Conservation (phyloP, 2,888 invertebrate species). For the Synergus laeviventris region DNA sequence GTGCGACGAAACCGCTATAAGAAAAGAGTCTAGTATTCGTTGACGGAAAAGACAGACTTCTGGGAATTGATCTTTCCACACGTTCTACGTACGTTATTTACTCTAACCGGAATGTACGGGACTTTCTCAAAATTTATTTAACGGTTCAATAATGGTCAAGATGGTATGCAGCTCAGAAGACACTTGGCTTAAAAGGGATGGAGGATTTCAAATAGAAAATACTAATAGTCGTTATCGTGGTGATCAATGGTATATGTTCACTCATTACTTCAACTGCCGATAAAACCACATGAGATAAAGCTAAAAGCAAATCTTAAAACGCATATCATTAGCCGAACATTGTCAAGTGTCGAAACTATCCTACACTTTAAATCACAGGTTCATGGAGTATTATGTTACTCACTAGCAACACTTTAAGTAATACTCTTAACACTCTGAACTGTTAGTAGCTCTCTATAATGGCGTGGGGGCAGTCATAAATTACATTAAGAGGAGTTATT, state of each 20-base stretch:
- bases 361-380: constrained; percentile 5
- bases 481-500: constrained; percentile 35
- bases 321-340: not conserved
- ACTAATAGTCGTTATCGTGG: too few relatives aligned
- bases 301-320: not conserved
- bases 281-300: not conserved
- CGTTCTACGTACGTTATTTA: constrained; percentile 35
- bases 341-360: constrained; percentile 1
- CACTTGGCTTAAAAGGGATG: not conserved
- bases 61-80: constrained; percentile 34
- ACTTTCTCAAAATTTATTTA: constrained; percentile 31
- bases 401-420: constrained; percentile 33
- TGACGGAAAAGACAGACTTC: constrained; percentile 25
- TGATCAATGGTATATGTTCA: not conserved
- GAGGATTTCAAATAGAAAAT: not conserved
- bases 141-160: not conserved
- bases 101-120: constrained; percentile 37
- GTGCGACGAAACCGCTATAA: constrained; percentile 33
- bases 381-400: constrained; percentile 29
- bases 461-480: constrained; percentile 26
- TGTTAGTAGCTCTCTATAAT: constrained; percentile 32
- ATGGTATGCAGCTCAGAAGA: not conserved
- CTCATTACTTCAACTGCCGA: not conserved
- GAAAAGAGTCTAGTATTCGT: constrained; percentile 37
- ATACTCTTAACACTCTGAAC: constrained; percentile 31